Evolutionary conservation across 2,888 invertebrate species (phyloP).

Genomic region (Agonopterix subpropinquella): DNA sequence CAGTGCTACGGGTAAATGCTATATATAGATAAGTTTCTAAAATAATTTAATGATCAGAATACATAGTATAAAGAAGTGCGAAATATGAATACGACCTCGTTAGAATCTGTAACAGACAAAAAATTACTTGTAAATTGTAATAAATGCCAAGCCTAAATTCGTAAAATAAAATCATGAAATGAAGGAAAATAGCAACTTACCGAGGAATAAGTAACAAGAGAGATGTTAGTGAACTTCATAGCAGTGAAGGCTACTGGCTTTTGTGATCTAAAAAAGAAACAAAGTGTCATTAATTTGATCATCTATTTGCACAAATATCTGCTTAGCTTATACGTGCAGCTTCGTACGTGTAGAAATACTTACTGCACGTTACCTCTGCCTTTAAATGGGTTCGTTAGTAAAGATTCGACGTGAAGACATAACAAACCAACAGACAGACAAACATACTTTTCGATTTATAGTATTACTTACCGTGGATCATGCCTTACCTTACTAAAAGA

Average conservation of each 20-base stretch:
- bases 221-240: slow-evolving; percentile 63
- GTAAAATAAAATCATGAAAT: not conserved
- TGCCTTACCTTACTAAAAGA: slow-evolving; percentile 9
- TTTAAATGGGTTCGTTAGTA: too few species aligned
- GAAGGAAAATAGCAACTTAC: slow-evolving; percentile 31
- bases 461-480: not conserved
- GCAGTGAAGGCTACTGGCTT: slow-evolving; percentile 64
- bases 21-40: too few species aligned
- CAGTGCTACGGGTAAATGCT: too few species aligned
- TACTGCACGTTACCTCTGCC: not conserved
- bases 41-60: slow-evolving; percentile 19
- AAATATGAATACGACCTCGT: slow-evolving; percentile 65
- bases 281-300: not conserved
- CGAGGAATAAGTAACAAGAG: slow-evolving; percentile 55
- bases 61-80: slow-evolving; percentile 63
- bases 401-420: too few species aligned
- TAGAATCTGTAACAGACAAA: slow-evolving; percentile 50
- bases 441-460: too few species aligned
- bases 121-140: too few species aligned
- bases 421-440: too few species aligned
- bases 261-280: slow-evolving; percentile 45
- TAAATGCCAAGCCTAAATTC: not conserved
- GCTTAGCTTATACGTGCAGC: not conserved
- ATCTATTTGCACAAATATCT: not conserved
- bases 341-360: not conserved